phyloP scores from a whole-genome alignment of 92 coral and sea anemone genomes.

The Micromussa lordhowensis region DNA sequence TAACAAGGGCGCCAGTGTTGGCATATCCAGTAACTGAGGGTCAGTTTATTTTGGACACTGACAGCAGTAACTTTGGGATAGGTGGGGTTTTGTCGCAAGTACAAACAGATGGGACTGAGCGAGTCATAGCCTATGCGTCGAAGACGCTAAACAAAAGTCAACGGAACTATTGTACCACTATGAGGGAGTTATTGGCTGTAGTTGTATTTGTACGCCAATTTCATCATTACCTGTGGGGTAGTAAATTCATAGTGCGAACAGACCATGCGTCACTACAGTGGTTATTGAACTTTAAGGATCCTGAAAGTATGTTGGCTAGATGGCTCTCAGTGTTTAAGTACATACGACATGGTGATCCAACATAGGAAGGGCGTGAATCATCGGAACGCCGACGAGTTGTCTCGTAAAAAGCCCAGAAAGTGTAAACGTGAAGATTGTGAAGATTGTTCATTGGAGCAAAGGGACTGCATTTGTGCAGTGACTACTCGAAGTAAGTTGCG shows the following conservation, averaged over 20 bases:
- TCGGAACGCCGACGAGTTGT: background rate
- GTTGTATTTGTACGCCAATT: background rate
- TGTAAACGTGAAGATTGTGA: slow-evolving; percentile 62
- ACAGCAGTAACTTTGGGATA: background rate
- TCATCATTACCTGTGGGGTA: background rate
- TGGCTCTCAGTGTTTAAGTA: background rate
- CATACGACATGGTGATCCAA: background rate
- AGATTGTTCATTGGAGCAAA: slow-evolving; percentile 19
- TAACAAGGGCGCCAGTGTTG: background rate
- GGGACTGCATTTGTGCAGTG: background rate
- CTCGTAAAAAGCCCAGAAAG: slow-evolving; percentile 36
- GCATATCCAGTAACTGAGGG: background rate
- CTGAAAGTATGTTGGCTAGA: background rate
- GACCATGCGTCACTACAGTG: background rate
- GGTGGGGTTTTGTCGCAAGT: background rate
- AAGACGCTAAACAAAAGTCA: background rate
- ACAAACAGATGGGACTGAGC: background rate
- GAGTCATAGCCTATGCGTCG: background rate
- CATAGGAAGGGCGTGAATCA: background rate
- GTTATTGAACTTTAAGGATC: background rate
- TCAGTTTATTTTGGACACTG: background rate
- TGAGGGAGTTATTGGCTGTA: background rate
- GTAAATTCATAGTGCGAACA: background rate
- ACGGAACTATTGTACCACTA: background rate
- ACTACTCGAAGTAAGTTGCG: too few relatives aligned